Percentiles rank a stretch among this genome's conserved stretches.
These are phyloP conservation scores for Antitype chi DNA, from an alignment of 2,888 invertebrate genomes.

Conservation along the genomic window DNA sequence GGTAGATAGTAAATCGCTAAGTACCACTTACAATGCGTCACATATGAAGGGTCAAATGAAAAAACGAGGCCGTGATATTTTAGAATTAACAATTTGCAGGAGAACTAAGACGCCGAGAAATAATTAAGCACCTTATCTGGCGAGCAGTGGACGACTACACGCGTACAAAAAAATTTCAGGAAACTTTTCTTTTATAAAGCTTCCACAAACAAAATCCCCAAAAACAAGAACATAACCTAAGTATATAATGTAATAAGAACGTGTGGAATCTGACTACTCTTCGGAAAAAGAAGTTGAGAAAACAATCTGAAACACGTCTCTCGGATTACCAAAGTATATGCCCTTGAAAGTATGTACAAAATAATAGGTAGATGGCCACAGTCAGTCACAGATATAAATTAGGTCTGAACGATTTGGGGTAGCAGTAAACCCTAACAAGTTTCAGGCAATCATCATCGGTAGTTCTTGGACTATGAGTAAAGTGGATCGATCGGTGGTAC, in stretches of 20 bases:
- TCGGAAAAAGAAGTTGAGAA: constrained; percentile 13
- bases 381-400: background rate
- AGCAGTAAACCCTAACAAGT: too few species aligned
- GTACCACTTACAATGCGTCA: background rate
- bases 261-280: constrained; percentile 32
- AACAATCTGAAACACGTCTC: constrained; percentile 37
- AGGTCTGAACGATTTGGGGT: accelerated
- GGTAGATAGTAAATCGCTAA: background rate
- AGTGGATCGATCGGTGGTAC: too few species aligned
- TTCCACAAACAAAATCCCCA: constrained; percentile 10
- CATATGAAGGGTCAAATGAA: background rate
- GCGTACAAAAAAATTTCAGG: background rate
- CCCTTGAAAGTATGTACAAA: background rate
- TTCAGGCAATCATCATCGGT: too few species aligned
- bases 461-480: accelerated
- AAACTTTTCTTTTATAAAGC: constrained; percentile 25
- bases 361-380: background rate
- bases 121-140: background rate
- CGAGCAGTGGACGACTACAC: too few species aligned
- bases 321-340: constrained; percentile 35
- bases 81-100: background rate
- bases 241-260: constrained; percentile 36
- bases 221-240: constrained; percentile 25
- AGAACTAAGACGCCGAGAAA: background rate
- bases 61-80: background rate